Evolutionary conservation across 1,140 invertebrate species (phyloP), one percentile per base, ranked within the genome.

Genomic region (Drosophila rhopaloa): DNA sequence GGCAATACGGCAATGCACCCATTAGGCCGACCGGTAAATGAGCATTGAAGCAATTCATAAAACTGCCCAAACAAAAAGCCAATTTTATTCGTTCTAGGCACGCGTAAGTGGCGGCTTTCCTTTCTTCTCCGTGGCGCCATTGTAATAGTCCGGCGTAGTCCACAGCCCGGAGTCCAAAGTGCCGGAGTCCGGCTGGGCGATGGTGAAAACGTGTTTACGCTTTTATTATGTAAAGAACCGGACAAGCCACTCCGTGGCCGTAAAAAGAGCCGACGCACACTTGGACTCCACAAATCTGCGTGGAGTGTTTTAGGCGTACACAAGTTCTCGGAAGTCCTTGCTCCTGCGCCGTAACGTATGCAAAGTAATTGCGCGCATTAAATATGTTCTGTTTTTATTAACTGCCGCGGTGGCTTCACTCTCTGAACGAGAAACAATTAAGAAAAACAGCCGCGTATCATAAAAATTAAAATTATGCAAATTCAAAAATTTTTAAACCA

Each of bases 141-240:
- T 81, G 67, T 85, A 81, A 85, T 85, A 68, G 67, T 50, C 14
- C 29, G 16, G 14, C 60, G 11, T 38, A 29, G 46, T 63, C 47
- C 27, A 27, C 10, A 14, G 57, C 16, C 32, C 58, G 35, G 8
- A 60, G 48, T 55, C 44, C 43, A 1, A 11, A 48, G 32, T 65
- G 55, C 56, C 44, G 57, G 16, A 37, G 67, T 70, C 59, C 41
- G 67, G 29, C 29, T 32, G 29, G 29, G 68, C 73, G 66, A 88
- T 88, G 81, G 84, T 90, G 85, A 81, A 88, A 88, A 88, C 84
- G 84, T 88, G 84, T 88, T 88, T 88, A 88, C 84, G 84, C 84
- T 88, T 88, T 88, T 88, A 88, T 88, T 88, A 88, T 88, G 80
- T 90, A 84, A 81, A 89, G 68, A 79, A 48, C 59, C 50, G 58